These are phyloP conservation scores for Dromas ardeola DNA, from an alignment of 2,113 vertebrate species.

Conservation along the genomic window DNA sequence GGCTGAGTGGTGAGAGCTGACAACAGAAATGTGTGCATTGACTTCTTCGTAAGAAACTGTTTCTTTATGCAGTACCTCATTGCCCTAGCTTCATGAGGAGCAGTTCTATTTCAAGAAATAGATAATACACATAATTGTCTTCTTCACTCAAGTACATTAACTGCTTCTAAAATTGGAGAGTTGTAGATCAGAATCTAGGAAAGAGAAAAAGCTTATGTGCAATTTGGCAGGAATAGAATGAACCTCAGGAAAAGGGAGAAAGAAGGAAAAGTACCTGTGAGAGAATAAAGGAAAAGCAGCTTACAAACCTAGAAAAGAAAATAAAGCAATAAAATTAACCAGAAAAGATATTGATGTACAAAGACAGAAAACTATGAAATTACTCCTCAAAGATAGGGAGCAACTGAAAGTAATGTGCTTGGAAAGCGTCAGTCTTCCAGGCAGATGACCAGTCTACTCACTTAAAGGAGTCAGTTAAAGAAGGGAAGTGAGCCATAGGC, in stretches of 20 bases:
- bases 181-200: background rate
- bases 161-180: background rate
- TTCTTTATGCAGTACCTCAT: background rate
- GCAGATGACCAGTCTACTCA: background rate
- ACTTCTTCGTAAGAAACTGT: background rate
- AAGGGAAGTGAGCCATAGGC: background rate
- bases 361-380: background rate
- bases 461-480: background rate
- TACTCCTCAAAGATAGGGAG: background rate
- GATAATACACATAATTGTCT: background rate
- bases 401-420: fast-evolving
- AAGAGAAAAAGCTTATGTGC: background rate
- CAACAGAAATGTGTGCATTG: background rate
- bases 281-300: background rate
- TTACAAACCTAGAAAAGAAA: background rate
- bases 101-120: background rate
- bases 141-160: background rate
- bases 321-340: background rate
- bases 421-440: background rate
- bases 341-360: background rate
- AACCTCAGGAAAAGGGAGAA: background rate
- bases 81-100: background rate
- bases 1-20: fast-evolving
- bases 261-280: background rate
- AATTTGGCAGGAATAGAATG: background rate